Evolutionary conservation across 2,797 vertebrate species (phyloP), one percentile per base, ranked within the genome.

Genomic region (Tragopan temminckii): DNA sequence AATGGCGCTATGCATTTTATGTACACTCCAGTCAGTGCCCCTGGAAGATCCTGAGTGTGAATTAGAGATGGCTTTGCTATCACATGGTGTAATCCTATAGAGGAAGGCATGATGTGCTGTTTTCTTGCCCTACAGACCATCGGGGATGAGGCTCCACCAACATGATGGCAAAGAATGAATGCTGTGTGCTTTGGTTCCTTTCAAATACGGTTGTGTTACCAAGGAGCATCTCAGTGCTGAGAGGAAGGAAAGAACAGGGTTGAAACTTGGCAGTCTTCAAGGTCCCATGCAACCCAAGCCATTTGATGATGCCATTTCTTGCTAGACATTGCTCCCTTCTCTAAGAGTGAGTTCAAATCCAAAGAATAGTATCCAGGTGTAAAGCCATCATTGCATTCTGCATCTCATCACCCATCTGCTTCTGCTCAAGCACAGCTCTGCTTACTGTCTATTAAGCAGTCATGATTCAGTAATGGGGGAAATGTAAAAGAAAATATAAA

Each of bases 131-230:
- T 79, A 15, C 14, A 29, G 55, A 27, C n/a, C 29, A 31, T 19
- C 31, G 55, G 55, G 58, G 55, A 58, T 16, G 48, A 45, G 64
- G 40, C 57, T 42, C 48, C 35, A n/a, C 0, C 1, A 40, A 67
- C 27, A 23, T 19, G 21, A 15, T 0, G 1, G 53, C 36, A 45
- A 31, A 83, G 42, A 55, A 19, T 0, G 1, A 36, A 16, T 29
- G 2, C 2, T 3, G 2, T 43, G 38, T 24, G n/a, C 21, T 23
- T 48, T 42, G n/a, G 45, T 13, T 9, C 16, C 38, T 80, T 64
- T 23, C 52, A 46, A 31, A 42, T 66, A 20, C 3, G n/a, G 7
- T 14, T 45, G 2, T 2, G 4, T 31, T 42, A 23, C 8, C 19
- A 61, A 42, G 53, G 40, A 74, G 19, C 20, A 43, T n/a, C 42